Percentiles rank a stretch among this genome's conserved stretches.
phyloP scores from a whole-genome alignment of 2,113 vertebrate species.

The Cynoglossus semilaevis region DNA sequence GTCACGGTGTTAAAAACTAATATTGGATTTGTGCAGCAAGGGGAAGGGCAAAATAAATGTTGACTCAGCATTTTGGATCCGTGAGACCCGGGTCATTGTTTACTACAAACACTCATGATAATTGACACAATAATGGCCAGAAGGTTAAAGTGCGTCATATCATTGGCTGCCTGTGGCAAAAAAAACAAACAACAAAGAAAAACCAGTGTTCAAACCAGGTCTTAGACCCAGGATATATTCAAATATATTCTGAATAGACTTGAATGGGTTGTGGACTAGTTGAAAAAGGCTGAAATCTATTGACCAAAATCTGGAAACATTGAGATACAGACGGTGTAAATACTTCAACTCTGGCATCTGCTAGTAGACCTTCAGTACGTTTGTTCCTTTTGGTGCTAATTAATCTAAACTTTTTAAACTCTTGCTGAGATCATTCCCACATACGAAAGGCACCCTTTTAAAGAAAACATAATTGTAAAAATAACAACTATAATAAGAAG shows the following conservation, averaged over 20 bases:
- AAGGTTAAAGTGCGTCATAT: too few species aligned
- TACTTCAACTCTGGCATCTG: background rate
- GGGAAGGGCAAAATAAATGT: background rate
- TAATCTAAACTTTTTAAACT: conserved; percentile 15
- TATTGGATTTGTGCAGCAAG: conserved; percentile 4
- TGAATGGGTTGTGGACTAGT: too few species aligned
- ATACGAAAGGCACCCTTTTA: too few species aligned
- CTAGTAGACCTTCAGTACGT: background rate
- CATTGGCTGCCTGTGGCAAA: too few species aligned
- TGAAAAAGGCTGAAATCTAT: background rate
- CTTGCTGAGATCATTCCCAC: conserved; percentile 6
- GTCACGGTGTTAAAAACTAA: conserved; percentile 2
- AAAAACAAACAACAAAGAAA: too few species aligned
- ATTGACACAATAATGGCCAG: too few species aligned
- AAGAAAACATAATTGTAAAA: background rate
- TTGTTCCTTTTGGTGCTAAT: background rate
- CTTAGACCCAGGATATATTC: too few species aligned
- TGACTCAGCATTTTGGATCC: conserved; percentile 1
- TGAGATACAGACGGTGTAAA: background rate
- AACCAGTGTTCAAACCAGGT: too few species aligned
- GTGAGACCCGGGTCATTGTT: background rate
- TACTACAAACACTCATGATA: background rate
- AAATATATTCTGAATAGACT: too few species aligned
- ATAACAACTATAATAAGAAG: background rate
- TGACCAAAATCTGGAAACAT: conserved; percentile 12